Percentiles rank a stretch among this genome's conserved stretches.
Conservation (phyloP, 2,888 invertebrate species). For the Pterostichus madidus region DNA sequence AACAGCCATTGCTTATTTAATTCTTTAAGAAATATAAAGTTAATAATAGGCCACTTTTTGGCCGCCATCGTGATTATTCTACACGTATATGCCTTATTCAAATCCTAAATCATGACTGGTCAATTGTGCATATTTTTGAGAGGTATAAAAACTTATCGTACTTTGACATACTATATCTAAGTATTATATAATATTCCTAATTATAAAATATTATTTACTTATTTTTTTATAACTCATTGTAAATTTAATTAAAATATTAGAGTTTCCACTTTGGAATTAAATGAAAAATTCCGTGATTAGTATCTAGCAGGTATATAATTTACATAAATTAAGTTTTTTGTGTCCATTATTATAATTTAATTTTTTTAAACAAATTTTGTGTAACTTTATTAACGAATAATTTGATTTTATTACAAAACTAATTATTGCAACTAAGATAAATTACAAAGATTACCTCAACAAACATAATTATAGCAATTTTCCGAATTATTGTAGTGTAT, state of each 20-base stretch:
- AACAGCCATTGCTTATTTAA: too few relatives aligned
- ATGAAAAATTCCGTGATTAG: background rate
- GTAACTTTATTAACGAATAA: background rate
- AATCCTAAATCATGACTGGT: too few relatives aligned
- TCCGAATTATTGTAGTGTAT: conserved; percentile 37
- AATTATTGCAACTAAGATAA: conserved; percentile 29
- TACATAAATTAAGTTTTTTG: conserved; percentile 23
- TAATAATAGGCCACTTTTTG: too few relatives aligned
- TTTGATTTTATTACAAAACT: conserved; percentile 6
- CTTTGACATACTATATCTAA: too few relatives aligned
- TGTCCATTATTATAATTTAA: conserved; percentile 19
- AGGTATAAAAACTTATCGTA: too few relatives aligned
- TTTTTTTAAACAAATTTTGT: conserved; percentile 39
- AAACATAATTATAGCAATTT: conserved; percentile 40
- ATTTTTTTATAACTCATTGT: background rate
- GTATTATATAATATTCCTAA: too few relatives aligned
- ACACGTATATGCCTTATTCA: too few relatives aligned
- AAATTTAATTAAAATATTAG: conserved; percentile 48
- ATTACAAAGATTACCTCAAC: conserved; percentile 42
- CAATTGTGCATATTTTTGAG: too few relatives aligned
- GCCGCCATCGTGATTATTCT: too few relatives aligned
- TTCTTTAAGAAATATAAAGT: too few relatives aligned
- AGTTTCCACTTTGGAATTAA: background rate
- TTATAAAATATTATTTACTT: too few relatives aligned
- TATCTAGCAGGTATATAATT: conserved; percentile 15